Conservation (phyloP, 2,113 vertebrate genomes). For the Mormoops blainvillei region DNA sequence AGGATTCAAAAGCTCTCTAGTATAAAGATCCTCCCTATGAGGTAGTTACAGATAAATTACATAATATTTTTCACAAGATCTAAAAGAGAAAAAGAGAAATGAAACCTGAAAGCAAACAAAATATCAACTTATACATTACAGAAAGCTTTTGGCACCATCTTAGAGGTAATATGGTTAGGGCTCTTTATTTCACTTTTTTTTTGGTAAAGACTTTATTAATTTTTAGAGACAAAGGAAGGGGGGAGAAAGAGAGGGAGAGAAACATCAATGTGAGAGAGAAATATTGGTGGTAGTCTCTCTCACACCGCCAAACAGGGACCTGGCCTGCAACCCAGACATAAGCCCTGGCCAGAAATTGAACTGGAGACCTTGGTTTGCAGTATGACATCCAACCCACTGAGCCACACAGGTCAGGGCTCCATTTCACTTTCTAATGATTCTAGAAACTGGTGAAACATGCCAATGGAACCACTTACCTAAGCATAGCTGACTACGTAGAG, state of each 20-base stretch:
- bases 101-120: conserved; percentile 35
- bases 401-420: not conserved
- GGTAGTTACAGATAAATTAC: conserved; percentile 35
- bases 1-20: conserved; percentile 35
- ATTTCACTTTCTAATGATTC: conserved; percentile 52
- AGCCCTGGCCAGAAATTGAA: too few relatives aligned
- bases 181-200: not conserved
- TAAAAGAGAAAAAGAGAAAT: conserved; percentile 13
- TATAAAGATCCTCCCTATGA: conserved; percentile 23
- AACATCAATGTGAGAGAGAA: too few relatives aligned
- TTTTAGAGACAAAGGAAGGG: too few relatives aligned
- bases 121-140: conserved; percentile 26
- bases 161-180: conserved; percentile 13
- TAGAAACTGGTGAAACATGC: conserved; percentile 30
- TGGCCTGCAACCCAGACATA: too few relatives aligned
- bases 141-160: conserved; percentile 28
- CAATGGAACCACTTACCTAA: conserved; percentile 20
- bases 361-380: too few relatives aligned
- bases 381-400: too few relatives aligned
- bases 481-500: conserved; percentile 27
- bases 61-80: conserved; percentile 39
- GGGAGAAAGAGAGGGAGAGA: too few relatives aligned
- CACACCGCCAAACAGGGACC: too few relatives aligned
- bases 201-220: too few relatives aligned
- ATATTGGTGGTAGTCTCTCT: too few relatives aligned